Conservation (phyloP, 2,888 invertebrate genomes). For the Melitaea athalia region DNA sequence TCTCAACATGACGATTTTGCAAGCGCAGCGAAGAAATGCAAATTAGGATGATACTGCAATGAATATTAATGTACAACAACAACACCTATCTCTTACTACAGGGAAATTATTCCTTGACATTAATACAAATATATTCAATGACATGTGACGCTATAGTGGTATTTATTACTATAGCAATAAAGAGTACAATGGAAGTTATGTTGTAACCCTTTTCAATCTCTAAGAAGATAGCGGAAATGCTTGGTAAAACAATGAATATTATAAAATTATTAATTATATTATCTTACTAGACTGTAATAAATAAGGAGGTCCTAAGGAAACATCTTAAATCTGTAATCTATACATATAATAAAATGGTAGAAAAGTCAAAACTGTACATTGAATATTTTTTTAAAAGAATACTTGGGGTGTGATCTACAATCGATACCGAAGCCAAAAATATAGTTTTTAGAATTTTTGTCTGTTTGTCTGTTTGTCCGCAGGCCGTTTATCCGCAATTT, state of each 20-base stretch:
- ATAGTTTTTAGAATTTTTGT: too few species aligned
- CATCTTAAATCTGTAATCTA: too few species aligned
- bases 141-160: not conserved
- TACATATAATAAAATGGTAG: too few species aligned
- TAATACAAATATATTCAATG: not conserved
- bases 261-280: not conserved
- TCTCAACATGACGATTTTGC: too few species aligned
- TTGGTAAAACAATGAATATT: not conserved
- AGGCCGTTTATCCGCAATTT: too few species aligned
- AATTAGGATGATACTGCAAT: not conserved
- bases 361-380: too few species aligned
- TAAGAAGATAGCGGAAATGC: slow-evolving; percentile 6
- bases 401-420: too few species aligned
- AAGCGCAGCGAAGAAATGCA: not conserved
- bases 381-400: too few species aligned
- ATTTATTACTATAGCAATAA: not conserved
- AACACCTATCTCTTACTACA: not conserved
- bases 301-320: too few species aligned
- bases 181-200: not conserved
- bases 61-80: not conserved
- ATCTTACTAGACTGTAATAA: not conserved
- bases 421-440: too few species aligned
- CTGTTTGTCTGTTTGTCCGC: too few species aligned
- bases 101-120: slow-evolving; percentile 6
- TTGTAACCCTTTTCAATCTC: not conserved